phyloP scores from a whole-genome alignment of 1,140 invertebrate genomes.

The Philopotamus ludificatus region DNA sequence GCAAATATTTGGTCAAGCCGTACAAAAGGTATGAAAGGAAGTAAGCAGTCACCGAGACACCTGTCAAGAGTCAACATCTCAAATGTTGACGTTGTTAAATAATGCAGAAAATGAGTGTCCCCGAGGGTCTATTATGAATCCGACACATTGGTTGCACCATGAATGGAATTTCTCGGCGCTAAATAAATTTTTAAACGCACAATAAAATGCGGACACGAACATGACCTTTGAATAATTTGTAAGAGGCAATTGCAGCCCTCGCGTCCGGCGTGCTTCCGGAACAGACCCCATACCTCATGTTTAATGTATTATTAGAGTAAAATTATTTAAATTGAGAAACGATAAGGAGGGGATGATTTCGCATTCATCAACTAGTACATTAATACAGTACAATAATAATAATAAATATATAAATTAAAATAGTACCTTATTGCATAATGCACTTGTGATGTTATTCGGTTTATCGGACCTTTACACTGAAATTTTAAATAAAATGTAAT shows the following conservation, averaged over 20 bases:
- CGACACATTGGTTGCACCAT: too few relatives aligned
- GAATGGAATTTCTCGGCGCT: too few relatives aligned
- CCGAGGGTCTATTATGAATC: background rate
- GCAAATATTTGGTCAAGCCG: constrained; percentile 32
- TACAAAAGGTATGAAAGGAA: constrained; percentile 13
- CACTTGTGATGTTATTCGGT: too few relatives aligned
- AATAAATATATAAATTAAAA: background rate
- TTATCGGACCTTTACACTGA: too few relatives aligned
- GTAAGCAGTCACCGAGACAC: constrained; percentile 9
- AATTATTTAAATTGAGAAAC: background rate
- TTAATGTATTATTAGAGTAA: background rate
- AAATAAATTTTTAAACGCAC: too few relatives aligned
- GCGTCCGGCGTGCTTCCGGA: background rate
- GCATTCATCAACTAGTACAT: too few relatives aligned
- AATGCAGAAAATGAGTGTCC: constrained; percentile 9
- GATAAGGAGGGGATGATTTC: too few relatives aligned
- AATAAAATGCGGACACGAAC: too few relatives aligned
- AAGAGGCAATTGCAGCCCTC: background rate
- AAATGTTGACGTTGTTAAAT: constrained; percentile 5
- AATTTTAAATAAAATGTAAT: too few relatives aligned
- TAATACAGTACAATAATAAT: background rate
- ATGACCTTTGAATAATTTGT: too few relatives aligned
- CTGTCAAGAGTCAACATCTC: constrained; percentile 7
- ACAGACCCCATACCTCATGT: background rate
- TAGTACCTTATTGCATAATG: background rate